Evolutionary conservation across 2,797 vertebrate genomes (phyloP).

Genomic region (Anolis apletophallus): DNA sequence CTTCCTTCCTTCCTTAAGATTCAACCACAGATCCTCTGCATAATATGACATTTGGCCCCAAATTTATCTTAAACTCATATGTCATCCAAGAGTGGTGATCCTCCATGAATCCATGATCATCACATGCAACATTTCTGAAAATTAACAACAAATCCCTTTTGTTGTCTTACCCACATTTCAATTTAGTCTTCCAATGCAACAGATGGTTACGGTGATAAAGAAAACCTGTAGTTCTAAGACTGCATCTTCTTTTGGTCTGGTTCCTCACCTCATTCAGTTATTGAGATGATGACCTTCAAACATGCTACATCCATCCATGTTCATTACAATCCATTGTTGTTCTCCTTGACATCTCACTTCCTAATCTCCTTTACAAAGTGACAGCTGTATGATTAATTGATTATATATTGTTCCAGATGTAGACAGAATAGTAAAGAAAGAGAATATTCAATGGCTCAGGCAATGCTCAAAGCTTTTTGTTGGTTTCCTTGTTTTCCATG

Average conservation of each 20-base stretch:
- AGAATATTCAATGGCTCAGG: background rate
- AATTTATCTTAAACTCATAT: background rate
- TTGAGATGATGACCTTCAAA: background rate
- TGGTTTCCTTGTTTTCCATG: constrained; percentile 20
- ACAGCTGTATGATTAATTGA: background rate
- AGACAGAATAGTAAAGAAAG: background rate
- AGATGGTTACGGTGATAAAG: background rate
- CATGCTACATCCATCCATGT: background rate
- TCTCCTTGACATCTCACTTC: background rate
- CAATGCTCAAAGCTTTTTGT: background rate
- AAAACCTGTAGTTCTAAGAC: background rate
- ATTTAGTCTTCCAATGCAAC: background rate
- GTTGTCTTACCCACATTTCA: background rate
- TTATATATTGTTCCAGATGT: background rate
- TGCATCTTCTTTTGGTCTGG: background rate
- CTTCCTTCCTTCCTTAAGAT: background rate
- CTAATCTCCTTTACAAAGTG: background rate
- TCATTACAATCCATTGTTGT: background rate
- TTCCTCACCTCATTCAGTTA: background rate
- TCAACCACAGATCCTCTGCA: too few species aligned
- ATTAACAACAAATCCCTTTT: background rate
- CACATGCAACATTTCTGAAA: background rate
- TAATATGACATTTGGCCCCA: background rate
- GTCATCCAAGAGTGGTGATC: background rate
- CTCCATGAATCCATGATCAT: background rate